Evolutionary conservation across 2,113 vertebrate species (phyloP).

Genomic region (Hiodon alosoides): DNA sequence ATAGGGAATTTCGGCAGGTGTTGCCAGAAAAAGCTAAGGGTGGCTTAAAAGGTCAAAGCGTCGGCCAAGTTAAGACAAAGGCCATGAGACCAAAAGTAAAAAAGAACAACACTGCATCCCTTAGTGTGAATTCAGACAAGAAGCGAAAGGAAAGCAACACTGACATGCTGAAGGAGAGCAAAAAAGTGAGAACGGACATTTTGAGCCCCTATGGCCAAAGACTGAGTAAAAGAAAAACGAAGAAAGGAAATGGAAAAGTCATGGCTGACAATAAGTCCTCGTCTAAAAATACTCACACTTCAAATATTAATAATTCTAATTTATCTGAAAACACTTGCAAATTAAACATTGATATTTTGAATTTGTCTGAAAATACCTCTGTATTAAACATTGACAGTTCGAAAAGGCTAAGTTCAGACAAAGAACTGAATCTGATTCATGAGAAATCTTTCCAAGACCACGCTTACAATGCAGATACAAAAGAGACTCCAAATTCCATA

Average conservation of each 20-base stretch:
- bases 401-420: slow-evolving; percentile 13
- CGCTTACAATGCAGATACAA: slow-evolving; percentile 17
- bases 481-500: slow-evolving; percentile 23
- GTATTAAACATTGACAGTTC: slow-evolving; percentile 22
- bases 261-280: slow-evolving; percentile 18
- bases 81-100: slow-evolving; percentile 38
- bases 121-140: slow-evolving; percentile 34
- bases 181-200: slow-evolving; percentile 45
- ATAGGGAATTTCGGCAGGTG: slow-evolving; percentile 6
- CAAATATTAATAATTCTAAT: slow-evolving; percentile 18
- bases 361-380: slow-evolving; percentile 10
- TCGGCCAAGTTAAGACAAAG: slow-evolving; percentile 20
- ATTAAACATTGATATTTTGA: slow-evolving; percentile 19
- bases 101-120: slow-evolving; percentile 34
- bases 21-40: not conserved
- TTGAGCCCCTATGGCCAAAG: slow-evolving; percentile 40
- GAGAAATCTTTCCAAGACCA: slow-evolving; percentile 4
- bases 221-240: slow-evolving; percentile 42
- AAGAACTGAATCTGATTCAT: slow-evolving; percentile 15
- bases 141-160: slow-evolving; percentile 33
- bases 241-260: not conserved
- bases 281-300: slow-evolving; percentile 15
- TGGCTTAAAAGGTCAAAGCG: slow-evolving; percentile 7
- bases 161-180: slow-evolving; percentile 30
- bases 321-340: not conserved